Evolutionary conservation across 2,888 invertebrate species (phyloP).

Genomic region (Xestoiulus laeticollis): DNA sequence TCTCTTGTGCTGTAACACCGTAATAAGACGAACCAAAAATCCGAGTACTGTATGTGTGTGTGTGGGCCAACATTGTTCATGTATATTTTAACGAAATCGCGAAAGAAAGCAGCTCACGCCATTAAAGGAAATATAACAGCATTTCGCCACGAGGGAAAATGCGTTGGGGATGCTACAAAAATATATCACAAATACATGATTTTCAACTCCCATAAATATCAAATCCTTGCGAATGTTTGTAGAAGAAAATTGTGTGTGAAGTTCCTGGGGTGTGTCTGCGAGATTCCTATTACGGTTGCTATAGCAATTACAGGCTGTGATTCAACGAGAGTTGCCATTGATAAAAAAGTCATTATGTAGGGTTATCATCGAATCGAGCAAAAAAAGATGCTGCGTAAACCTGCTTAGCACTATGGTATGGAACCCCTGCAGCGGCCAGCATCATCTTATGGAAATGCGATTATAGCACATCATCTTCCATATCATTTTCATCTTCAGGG

Average conservation of each 20-base stretch:
- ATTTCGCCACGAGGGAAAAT: not conserved
- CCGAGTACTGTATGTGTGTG: too few species aligned
- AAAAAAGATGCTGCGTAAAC: not conserved
- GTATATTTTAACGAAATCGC: not conserved
- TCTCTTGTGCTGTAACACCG: not conserved
- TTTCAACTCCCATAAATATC: not conserved
- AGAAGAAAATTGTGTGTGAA: not conserved
- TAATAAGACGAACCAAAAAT: not conserved
- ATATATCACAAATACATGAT: not conserved
- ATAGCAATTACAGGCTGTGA: not conserved
- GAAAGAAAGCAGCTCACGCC: not conserved
- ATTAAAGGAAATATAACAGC: not conserved
- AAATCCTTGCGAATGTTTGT: not conserved
- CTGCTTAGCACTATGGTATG: not conserved
- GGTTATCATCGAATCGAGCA: not conserved
- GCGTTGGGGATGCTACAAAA: not conserved
- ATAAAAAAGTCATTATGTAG: not conserved
- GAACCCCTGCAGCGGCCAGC: too few species aligned
- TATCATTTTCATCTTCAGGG: too few species aligned
- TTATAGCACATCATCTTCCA: too few species aligned
- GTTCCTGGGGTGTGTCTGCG: not conserved
- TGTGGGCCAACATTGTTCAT: not conserved
- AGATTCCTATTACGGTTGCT: not conserved
- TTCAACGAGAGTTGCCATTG: not conserved
- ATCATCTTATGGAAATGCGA: too few species aligned